Percentiles rank a stretch among this genome's conserved stretches.
Conservation (phyloP, 2,888 invertebrate species). For the Matsumyia berberina region DNA sequence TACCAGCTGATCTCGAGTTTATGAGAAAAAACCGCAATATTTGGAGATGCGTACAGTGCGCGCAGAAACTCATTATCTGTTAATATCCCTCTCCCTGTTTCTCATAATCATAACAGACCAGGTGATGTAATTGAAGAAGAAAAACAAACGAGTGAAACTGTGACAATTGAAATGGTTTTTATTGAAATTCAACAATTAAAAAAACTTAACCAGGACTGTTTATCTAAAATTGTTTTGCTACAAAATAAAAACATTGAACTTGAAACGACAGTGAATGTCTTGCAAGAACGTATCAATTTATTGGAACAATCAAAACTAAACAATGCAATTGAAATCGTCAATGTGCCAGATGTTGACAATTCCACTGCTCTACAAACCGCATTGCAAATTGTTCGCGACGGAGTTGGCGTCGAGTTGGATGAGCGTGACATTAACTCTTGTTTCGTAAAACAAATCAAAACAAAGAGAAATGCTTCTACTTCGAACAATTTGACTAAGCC, state of each 20-base stretch:
- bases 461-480: conserved; percentile 3
- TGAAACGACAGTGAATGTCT: background rate
- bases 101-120: background rate
- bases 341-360: conserved; percentile 31
- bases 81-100: no score
- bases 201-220: background rate
- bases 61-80: no score
- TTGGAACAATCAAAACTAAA: background rate
- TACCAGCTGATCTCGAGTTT: no score
- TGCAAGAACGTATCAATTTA: background rate
- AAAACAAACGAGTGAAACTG: no score
- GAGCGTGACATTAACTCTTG: conserved; percentile 35
- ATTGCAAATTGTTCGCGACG: conserved; percentile 27
- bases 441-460: conserved; percentile 27
- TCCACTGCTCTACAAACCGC: conserved; percentile 20
- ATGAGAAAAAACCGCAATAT: no score
- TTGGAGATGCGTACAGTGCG: no score
- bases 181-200: background rate
- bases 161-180: no score
- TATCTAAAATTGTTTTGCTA: background rate
- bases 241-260: background rate
- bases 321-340: conserved; percentile 1
- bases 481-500: no score
- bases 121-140: no score
- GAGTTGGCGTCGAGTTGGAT: conserved; percentile 12